A percentile compares a stretch with the other conserved stretches of the same genome.
These are phyloP conservation scores for Cryptus viduatorius DNA, from an alignment of 2,888 invertebrate genomes.

Conservation along the genomic window DNA sequence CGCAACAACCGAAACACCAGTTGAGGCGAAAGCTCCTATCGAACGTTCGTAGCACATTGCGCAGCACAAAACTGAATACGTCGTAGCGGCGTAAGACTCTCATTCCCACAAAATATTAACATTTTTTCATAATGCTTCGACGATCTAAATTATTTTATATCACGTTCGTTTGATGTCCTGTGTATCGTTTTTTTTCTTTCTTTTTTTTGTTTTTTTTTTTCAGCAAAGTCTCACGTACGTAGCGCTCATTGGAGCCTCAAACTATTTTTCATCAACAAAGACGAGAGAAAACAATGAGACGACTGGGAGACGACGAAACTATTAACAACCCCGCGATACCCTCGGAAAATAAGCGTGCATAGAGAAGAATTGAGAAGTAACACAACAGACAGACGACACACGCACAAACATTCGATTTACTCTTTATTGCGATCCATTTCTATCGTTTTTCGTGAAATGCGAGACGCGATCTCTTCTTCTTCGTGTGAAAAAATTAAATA, in stretches of 20 bases:
- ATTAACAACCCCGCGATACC: constrained; percentile 3
- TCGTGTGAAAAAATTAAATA: not conserved
- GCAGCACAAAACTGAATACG: constrained; percentile 17
- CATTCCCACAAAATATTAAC: not conserved
- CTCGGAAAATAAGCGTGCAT: not conserved
- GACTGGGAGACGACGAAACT: not conserved
- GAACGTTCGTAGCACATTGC: constrained; percentile 58
- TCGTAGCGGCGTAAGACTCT: not conserved
- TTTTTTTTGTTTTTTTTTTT: not conserved
- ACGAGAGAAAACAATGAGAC: constrained; percentile 9
- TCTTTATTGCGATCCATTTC: constrained; percentile 48
- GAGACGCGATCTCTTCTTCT: not conserved
- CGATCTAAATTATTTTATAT: constrained; percentile 23
- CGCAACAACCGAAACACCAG: constrained; percentile 41
- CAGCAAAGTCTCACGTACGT: constrained; percentile 10
- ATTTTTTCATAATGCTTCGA: constrained; percentile 5
- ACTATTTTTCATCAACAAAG: constrained; percentile 24
- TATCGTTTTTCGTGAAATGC: not conserved
- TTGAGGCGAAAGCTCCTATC: constrained; percentile 41
- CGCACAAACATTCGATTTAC: constrained; percentile 47
- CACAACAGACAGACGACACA: constrained; percentile 15
- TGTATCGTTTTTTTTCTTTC: not conserved
- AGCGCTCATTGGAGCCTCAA: not conserved
- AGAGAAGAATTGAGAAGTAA: not conserved
- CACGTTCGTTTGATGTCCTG: constrained; percentile 6